phyloP scores from a whole-genome alignment of 2,888 invertebrate genomes.

The Elmis aenea region DNA sequence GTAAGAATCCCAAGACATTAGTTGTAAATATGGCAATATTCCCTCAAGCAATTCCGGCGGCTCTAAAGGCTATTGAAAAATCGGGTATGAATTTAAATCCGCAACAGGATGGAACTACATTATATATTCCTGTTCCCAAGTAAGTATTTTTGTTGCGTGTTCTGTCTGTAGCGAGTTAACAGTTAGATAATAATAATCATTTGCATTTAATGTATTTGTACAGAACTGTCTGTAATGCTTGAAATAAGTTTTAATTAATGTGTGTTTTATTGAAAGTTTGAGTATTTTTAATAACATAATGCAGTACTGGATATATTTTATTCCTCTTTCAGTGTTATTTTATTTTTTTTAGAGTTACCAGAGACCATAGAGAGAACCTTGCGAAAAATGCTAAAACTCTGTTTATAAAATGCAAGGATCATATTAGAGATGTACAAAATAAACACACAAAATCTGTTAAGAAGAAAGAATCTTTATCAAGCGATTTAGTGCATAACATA shows the following conservation, averaged over 20 bases:
- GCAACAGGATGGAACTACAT: slow-evolving; percentile 88
- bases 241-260: too few species aligned
- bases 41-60: slow-evolving; percentile 80
- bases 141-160: too few species aligned
- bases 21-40: slow-evolving; percentile 78
- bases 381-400: slow-evolving; percentile 82
- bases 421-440: slow-evolving; percentile 70
- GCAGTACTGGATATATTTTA: too few species aligned
- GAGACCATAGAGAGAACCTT: slow-evolving; percentile 84
- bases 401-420: slow-evolving; percentile 73
- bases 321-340: slow-evolving; percentile 6
- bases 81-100: slow-evolving; percentile 91
- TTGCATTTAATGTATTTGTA: too few species aligned
- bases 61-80: slow-evolving; percentile 66
- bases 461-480: slow-evolving; percentile 62
- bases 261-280: too few species aligned
- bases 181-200: too few species aligned
- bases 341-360: slow-evolving; percentile 60
- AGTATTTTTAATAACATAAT: too few species aligned
- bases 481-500: slow-evolving; percentile 63
- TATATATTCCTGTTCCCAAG: slow-evolving; percentile 87
- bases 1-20: slow-evolving; percentile 82
- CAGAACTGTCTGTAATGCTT: too few species aligned
- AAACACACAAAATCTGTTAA: slow-evolving; percentile 67
- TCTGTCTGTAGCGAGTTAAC: too few species aligned